Evolutionary conservation across 2,113 vertebrate species (phyloP).

Genomic region (Labeo catla): DNA sequence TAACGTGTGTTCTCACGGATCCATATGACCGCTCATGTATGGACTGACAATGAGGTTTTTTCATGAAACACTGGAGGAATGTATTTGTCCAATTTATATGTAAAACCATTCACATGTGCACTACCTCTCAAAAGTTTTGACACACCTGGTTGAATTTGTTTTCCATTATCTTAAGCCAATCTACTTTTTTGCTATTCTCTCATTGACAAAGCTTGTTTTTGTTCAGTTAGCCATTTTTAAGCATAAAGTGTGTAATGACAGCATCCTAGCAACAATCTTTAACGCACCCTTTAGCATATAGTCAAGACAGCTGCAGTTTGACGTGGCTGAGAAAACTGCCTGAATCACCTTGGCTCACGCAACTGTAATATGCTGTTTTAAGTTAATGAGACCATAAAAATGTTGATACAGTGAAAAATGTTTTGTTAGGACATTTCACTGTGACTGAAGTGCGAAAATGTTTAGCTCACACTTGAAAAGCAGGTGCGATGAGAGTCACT

Average conservation of each 20-base stretch:
- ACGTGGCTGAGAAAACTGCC: not conserved
- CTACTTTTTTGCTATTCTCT: not conserved
- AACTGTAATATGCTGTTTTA: not conserved
- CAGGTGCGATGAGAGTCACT: too few species aligned
- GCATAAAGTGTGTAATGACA: too few species aligned
- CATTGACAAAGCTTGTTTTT: not conserved
- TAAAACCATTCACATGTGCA: not conserved
- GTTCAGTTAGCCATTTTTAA: not conserved
- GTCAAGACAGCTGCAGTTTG: not conserved
- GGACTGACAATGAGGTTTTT: not conserved
- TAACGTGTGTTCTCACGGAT: not conserved
- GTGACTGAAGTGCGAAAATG: too few species aligned
- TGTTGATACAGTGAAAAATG: not conserved
- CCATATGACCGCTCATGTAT: not conserved
- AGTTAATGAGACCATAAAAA: not conserved
- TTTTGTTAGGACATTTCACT: not conserved
- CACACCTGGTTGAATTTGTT: not conserved
- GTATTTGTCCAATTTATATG: not conserved
- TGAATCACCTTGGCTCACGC: not conserved
- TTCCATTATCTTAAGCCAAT: not conserved
- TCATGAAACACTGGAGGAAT: not conserved
- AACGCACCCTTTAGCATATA: not conserved
- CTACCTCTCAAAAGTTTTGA: not conserved
- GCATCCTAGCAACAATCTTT: not conserved
- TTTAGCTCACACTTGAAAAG: too few species aligned